Base-by-base conservation (phyloP, 2,113 vertebrate genomes). In the Oryzias javanicus region DNA sequence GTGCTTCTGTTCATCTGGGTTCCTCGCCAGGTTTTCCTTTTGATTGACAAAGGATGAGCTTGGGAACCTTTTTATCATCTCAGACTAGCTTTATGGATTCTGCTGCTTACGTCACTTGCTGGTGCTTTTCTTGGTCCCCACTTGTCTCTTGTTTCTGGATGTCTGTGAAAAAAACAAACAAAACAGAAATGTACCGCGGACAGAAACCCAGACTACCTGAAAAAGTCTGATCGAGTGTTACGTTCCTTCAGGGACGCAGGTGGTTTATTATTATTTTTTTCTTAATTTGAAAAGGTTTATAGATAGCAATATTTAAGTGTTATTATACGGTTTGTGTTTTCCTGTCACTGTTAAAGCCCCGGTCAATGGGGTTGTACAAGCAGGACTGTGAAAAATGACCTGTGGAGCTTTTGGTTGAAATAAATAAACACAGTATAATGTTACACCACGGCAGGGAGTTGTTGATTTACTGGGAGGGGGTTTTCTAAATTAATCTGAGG, bases 271-370 rank as follows among this genome's bases (percentile, higher is more conserved):
- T 22, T 22, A 22, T 27, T 27, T 27, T 60, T 63, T 74, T 55
- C 52, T 61, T 76, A 52, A 48, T 55, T 64, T 74, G 52, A 76
- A 70, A 70, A 55, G 65, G 73, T 67, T 79, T 85, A 79, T 86
- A 87, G 81, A 88, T 79, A 85, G 89, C 86, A 89, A 89, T 89
- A 90, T 88, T 79, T 78, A 79, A 82, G 78, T 87, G 80, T 91
- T 79, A 77, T 74, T 71, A 67, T 70, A 61, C 61, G 45, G 80
- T 79, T 78, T 76, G 64, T 85, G 72, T 83, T 72, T 70, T 88
- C 72, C 81, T 83, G 83, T 75, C 64, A 65, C 74, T 67, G 78
- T 83, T 70, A 20, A 73, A 67, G 59, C 58, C 72, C 78, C 1
- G 16, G 3, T 41, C 42, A 49, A 55, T 47, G 53, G 71, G 67